Evolutionary conservation across 2,797 vertebrate species (phyloP), one percentile per base, ranked within the genome.

Genomic region (Dicrostonyx torquatus): DNA sequence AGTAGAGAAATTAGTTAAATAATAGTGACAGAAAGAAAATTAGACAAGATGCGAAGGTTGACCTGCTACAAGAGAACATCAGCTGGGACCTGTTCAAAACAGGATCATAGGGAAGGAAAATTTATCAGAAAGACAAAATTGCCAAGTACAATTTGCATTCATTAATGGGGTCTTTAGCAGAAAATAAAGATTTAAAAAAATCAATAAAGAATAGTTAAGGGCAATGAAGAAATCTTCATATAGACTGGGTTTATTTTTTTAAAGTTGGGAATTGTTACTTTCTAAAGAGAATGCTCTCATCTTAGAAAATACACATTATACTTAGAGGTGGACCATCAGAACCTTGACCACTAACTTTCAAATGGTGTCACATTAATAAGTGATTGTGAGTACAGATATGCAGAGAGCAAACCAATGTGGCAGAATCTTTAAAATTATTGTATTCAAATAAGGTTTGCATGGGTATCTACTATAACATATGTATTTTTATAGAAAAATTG

Each of bases 141-240:
- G 5, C 3, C 31, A 83, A 40, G 9, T 60, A 10, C 5, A 55
- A 31, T 14, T 1, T 13, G 8, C n/a, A 24, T 34, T 45, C 7
- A 90, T 62, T 50, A 60, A 73, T 53, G 15, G 6, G 20, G 18
- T 75, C 10, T 37, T 86, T 8, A 14, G 29, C 24, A 77, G 53
- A 83, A 93, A 94, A 93, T 48, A 70, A 83, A 91, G 80, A 77
- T 34, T 72, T 37, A 45, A 83, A 80, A 87, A 87, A 78, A 78
- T 78, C 24, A 85, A 60, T 78, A 82, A 82, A 72, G 43, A 12
- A 77, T 1, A 18, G 17, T 40, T 26, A 40, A 31, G 48, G 31
- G 40, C 90, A 90, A 0, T 73, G 22, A 60, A 43, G 40, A 92
- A 72, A 50, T 68, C 48, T 55, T n/a, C 64, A 26, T 43, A 79